Base-by-base conservation (phyloP, 64 coral and sea anemone species). In the Cladopsammia gracilis region DNA sequence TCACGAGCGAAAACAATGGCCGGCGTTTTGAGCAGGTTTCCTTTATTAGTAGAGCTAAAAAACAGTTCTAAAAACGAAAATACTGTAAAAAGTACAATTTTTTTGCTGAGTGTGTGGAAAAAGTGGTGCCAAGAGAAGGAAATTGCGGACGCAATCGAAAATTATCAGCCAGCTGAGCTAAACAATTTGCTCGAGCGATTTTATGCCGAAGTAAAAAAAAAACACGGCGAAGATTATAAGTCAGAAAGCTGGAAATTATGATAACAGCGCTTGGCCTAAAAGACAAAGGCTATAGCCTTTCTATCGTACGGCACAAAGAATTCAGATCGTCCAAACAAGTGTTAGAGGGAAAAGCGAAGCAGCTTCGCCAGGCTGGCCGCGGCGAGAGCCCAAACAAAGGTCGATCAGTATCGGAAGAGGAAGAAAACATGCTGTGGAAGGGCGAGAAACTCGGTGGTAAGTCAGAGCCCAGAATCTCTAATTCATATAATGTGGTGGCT, bases 31-130 rank as follows among this genome's bases (percentile, higher is more conserved):
- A 34, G 34, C 34, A 34, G 34, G 34, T 34, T 34, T 34, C 2
- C 34, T 34, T 34, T 34, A n/a, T n/a, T n/a, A n/a, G n/a, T n/a
- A n/a, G n/a, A 34, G 34, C 34, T 34, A 34, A 34, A 34, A 34
- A 2, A 34, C 34, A 34, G 34, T 34, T 34, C 80, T 56, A 93
- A 86, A 93, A 93, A 87, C 43, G 59, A 68, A 58, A 87, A 93
- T 62, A 93, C 91, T 18, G 25, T 15, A 43, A 74, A 93, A 71
- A 87, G 73, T 78, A 93, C 82, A 25, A 62, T 25, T 14, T 87
- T 67, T 71, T 86, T 82, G 82, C 54, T 24, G 15, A 93, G 69
- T 79, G 91, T 87, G 81, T 93, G 82, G 70, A 79, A 93, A n/a
- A 76, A 34, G 20, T 93, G 91, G 83, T 64, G 82, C 72, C 34